Conservation (phyloP, 1,140 invertebrate species). For the Scaptodrosophila lebanonensis region DNA sequence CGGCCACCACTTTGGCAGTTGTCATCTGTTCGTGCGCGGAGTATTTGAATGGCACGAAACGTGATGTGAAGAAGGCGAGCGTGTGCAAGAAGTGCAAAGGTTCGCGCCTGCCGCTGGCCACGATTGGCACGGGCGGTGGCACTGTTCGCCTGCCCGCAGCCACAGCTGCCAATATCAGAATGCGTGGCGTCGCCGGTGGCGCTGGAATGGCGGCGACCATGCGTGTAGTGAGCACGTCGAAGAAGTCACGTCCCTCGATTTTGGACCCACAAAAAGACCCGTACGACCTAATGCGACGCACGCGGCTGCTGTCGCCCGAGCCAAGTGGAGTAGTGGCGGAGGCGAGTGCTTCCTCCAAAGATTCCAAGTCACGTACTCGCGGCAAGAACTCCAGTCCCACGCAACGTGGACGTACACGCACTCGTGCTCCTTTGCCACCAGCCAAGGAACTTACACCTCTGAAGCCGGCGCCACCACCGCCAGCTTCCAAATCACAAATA, state of each 20-base stretch:
- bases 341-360: constrained; percentile 4
- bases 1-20: constrained; percentile 79
- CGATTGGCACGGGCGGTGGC: constrained; percentile 78
- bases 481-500: no score
- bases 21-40: constrained; percentile 87
- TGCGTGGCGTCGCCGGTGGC: constrained; percentile 67
- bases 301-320: constrained; percentile 82
- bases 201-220: constrained; percentile 80
- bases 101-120: constrained; percentile 82
- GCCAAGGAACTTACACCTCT: constrained; percentile 4
- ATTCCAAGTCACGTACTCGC: constrained; percentile 41
- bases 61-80: constrained; percentile 83
- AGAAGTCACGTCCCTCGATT: constrained; percentile 81
- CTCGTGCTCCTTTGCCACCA: constrained; percentile 32
- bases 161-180: constrained; percentile 60
- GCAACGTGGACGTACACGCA: constrained; percentile 49
- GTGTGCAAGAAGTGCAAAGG: constrained; percentile 89
- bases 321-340: constrained; percentile 46
- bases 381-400: constrained; percentile 33
- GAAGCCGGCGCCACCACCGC: constrained; percentile 41
- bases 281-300: constrained; percentile 88
- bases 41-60: constrained; percentile 85
- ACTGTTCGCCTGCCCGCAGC: constrained; percentile 80
- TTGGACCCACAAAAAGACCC: constrained; percentile 82
- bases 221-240: constrained; percentile 79